Base-by-base conservation (phyloP, 2,888 invertebrate species). In the Chelonus formosanus region DNA sequence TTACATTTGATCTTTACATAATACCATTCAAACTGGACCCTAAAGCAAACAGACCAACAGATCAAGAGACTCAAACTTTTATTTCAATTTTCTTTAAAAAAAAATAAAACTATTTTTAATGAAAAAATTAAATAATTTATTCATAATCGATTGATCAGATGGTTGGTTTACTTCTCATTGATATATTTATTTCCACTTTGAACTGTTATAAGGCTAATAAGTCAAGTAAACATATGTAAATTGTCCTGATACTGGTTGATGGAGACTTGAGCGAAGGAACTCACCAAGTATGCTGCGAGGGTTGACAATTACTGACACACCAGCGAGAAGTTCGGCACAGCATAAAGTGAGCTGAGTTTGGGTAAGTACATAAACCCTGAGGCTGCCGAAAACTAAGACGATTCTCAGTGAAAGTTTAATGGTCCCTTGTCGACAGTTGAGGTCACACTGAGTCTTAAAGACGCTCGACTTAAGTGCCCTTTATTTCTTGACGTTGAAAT, bases 381-480 rank as follows among this genome's bases (percentile, higher is more conserved):
- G 74, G 74, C 74, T 70, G 67, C 67, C 69, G 62, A 70, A 74
- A 76, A 76, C 76, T 76, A 78, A 79, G 79, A 76, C 77, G 74
- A 78, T 77, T 72, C 72, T 63, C 67, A 69, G 71, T 78, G 71
- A 76, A 79, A 77, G 71, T 77, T 79, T 78, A 76, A 78, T 78
- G 75, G 73, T 73, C 73, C 73, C 73, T 70, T 70, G 70, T 70
- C 65, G 71, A 63, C 67, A 67, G 56, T 67, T 60, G 48, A 70
- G 68, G 69, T 64, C 73, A 71, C 70, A 69, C 71, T 77, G 75
- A 75, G 75, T 75, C 74, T 72, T 76, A 76, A 78, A 79, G 77
- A 77, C 78, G 78, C 78, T 76, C 77, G 73, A 75, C 76, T 77
- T 77, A 78, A 78, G 73, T 74, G 73, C 67, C 69, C 63, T 70